Evolutionary conservation across 2,113 vertebrate species (phyloP).

Genomic region (Platanista minor): DNA sequence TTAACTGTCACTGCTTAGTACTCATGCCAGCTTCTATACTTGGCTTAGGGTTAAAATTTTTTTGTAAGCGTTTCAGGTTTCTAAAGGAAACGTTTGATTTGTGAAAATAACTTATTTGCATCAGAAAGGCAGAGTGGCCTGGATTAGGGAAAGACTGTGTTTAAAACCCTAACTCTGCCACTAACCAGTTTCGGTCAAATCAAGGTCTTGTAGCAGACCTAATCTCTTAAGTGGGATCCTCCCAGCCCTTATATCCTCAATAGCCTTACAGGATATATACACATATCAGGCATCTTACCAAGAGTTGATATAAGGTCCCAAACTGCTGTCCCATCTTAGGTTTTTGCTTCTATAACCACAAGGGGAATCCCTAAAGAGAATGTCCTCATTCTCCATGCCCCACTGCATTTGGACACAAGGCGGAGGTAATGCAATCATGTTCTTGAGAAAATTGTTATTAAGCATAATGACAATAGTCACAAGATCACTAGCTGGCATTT

Average conservation of each 20-base stretch:
- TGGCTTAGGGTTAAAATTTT: not conserved
- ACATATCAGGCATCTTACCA: not conserved
- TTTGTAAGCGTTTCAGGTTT: not conserved
- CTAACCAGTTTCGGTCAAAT: slow-evolving; percentile 8
- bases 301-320: not conserved
- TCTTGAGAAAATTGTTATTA: not conserved
- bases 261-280: not conserved
- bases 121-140: not conserved
- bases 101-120: not conserved
- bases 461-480: not conserved
- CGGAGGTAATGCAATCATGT: not conserved
- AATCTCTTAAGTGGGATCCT: not conserved
- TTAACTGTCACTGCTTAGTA: not conserved
- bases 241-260: not conserved
- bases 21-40: not conserved
- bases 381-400: not conserved
- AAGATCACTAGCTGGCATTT: not conserved
- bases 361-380: not conserved
- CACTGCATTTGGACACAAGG: not conserved
- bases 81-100: slow-evolving; percentile 29
- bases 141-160: not conserved
- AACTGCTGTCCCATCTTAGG: not conserved
- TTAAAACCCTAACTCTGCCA: not conserved
- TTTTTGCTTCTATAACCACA: not conserved
- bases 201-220: not conserved